Base-by-base conservation (phyloP, 2,113 vertebrate species). In the Paracanthobrama guichenoti region DNA sequence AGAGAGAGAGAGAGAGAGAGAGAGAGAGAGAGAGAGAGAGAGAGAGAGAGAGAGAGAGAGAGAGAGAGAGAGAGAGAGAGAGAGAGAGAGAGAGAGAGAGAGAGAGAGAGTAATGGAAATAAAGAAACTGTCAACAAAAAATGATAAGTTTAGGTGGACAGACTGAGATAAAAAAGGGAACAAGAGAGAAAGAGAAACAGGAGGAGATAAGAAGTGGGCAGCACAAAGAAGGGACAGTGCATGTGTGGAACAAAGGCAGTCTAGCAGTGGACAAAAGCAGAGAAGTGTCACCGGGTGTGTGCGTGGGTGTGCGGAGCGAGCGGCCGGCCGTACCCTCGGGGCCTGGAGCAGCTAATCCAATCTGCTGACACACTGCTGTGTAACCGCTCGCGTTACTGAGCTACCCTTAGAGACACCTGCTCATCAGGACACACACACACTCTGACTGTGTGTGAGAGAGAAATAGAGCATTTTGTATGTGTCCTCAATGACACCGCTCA, bases 321-420 rank as follows among this genome's bases (percentile, higher is more conserved):
- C 11, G 1, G 55, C 5, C 57, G 35, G 4, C 22, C 1, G 18
- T 48, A 50, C 76, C 87, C 60, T 28, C 26, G 67, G 83, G 84
- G 77, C 24, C 81, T 59, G 60, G 42, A 78, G 69, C 59, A 67
- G 60, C 48, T 78, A 85, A 88, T 85, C 87, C 84, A 88, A 83
- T 88, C 84, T 85, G 75, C 87, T 80, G 79, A 85, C 67, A 85
- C 87, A 75, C 69, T 69, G 44, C 83, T 42, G 53, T 22, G 46
- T 73, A 75, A 84, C 86, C 10, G 26, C 73, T 62, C 78, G 35
- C 79, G 22, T 64, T 76, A 26, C 13, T 48, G 73, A 82, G 20
- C 57, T 24, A 46, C 22, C 31, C 77, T 75, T 39, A 86, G 74
- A 82, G 72, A 82, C 79, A 82, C 79, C 85, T 87, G 76, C 69